A percentile compares a stretch with the other conserved stretches of the same genome.
Conservation (phyloP, 2,113 vertebrate genomes). For the Brachionichthys hirsutus region DNA sequence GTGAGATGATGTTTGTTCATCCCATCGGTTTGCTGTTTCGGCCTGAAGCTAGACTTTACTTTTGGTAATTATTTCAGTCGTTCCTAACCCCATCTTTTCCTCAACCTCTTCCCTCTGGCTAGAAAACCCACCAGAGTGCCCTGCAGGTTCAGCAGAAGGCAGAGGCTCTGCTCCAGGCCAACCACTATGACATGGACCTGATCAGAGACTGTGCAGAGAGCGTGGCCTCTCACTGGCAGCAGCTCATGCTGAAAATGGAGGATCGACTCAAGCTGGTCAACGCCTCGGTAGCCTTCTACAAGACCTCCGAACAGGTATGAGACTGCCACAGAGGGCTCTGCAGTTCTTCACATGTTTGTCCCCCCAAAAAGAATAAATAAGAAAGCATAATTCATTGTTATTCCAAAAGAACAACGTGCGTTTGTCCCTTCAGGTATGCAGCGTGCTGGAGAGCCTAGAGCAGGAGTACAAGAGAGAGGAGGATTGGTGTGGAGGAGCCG, state of each 20-base stretch:
- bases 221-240: constrained; percentile 97
- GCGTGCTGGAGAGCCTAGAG: constrained; percentile 95
- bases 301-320: constrained; percentile 95
- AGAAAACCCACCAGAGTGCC: constrained; percentile 99
- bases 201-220: constrained; percentile 97
- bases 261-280: constrained; percentile 99
- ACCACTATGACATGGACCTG: constrained; percentile 98
- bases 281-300: constrained; percentile 98
- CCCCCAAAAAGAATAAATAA: too few relatives aligned
- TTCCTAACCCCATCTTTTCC: neutral
- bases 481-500: constrained; percentile 97
- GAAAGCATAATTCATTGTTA: neutral
- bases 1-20: constrained; percentile 63
- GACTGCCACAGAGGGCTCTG: neutral
- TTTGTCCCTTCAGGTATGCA: constrained; percentile 85
- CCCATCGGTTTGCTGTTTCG: neutral
- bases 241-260: constrained; percentile 99
- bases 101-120: neutral
- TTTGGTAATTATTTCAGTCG: neutral
- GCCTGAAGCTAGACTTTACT: neutral
- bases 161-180: constrained; percentile 93
- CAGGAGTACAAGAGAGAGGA: constrained; percentile 98
- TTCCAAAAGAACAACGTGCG: neutral
- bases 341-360: neutral
- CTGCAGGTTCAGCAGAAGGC: constrained; percentile 99